A percentile compares a stretch with the other conserved stretches of the same genome.
phyloP scores from a whole-genome alignment of 2,797 vertebrate species.

The Mareca strepera region DNA sequence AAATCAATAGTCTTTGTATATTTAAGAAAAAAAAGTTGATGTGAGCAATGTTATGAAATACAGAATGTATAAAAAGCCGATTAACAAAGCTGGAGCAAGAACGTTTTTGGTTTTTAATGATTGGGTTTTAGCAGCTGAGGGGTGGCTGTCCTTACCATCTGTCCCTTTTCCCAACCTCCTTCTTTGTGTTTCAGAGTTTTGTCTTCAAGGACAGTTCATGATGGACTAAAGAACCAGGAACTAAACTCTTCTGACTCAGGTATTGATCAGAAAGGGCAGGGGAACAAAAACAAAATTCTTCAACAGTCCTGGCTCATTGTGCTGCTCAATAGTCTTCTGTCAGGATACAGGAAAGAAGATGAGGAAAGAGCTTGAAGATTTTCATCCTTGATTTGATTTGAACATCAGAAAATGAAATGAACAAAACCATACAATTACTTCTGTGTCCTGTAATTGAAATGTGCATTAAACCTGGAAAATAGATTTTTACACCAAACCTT shows the following conservation, averaged over 20 bases:
- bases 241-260: constrained; percentile 78
- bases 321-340: neutral
- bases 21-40: neutral
- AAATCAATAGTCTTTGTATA: neutral
- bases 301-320: neutral
- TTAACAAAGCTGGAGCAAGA: neutral
- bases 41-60: neutral
- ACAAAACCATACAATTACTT: neutral
- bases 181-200: constrained; percentile 71
- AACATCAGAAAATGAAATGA: neutral
- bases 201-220: constrained; percentile 76
- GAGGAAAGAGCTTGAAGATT: neutral
- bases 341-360: neutral
- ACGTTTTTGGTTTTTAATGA: neutral
- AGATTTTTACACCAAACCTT: neutral
- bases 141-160: neutral
- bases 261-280: constrained; percentile 34
- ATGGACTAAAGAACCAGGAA: constrained; percentile 79
- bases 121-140: neutral
- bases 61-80: neutral
- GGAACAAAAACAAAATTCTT: neutral
- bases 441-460: neutral
- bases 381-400: neutral
- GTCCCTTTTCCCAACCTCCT: neutral
- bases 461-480: neutral